Evolutionary conservation across 2,113 vertebrate genomes (phyloP).

Genomic region (Limanda limanda): DNA sequence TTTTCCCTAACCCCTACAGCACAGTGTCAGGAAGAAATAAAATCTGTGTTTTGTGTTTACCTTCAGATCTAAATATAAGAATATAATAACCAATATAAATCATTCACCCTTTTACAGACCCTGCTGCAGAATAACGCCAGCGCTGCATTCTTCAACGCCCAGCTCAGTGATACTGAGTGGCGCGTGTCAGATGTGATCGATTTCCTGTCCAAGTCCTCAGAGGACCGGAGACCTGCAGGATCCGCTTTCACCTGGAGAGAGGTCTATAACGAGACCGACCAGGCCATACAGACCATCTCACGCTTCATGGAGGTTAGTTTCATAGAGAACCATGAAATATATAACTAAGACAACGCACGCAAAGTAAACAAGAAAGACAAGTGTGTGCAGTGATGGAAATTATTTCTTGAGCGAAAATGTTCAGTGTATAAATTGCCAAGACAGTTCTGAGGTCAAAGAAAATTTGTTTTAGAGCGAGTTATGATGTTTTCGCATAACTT

Average conservation of each 20-base stretch:
- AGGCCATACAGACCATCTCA: constrained; percentile 90
- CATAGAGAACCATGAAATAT: background rate
- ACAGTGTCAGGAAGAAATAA: background rate
- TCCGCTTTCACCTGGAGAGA: constrained; percentile 91
- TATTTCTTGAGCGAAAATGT: no score
- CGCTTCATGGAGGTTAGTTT: constrained; percentile 96
- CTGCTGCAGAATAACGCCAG: constrained; percentile 89
- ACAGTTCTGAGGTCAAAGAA: no score
- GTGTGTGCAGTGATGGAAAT: background rate
- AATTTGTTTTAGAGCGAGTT: background rate
- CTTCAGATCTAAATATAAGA: background rate
- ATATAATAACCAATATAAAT: background rate
- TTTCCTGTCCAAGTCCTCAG: constrained; percentile 89
- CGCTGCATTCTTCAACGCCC: constrained; percentile 83
- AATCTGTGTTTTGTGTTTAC: background rate
- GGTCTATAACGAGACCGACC: constrained; percentile 92
- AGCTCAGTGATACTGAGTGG: constrained; percentile 87
- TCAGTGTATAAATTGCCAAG: no score
- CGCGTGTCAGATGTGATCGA: constrained; percentile 83
- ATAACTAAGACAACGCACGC: background rate
- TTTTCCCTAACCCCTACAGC: no score
- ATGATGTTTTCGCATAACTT: background rate
- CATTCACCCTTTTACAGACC: constrained; percentile 76
- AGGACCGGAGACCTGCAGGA: constrained; percentile 76
- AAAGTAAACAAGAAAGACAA: background rate